Evolutionary conservation across 2,113 vertebrate genomes (phyloP).

Genomic region (Antechinus stuartii): DNA sequence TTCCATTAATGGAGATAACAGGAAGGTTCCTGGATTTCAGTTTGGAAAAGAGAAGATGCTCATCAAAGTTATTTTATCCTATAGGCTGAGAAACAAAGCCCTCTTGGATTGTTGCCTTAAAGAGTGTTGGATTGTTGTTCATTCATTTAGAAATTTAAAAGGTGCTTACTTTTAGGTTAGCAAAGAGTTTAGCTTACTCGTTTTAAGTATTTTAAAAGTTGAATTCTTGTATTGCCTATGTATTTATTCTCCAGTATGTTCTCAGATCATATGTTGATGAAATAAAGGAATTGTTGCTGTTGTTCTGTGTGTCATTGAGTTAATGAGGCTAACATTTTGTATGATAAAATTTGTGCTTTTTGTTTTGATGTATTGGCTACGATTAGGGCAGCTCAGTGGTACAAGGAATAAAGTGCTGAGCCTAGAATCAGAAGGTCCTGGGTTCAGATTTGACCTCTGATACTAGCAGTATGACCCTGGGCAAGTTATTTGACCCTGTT

Average conservation of each 20-base stretch:
- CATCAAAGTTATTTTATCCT: neutral
- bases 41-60: neutral
- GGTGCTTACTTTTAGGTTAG: neutral
- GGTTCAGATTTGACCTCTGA: neutral
- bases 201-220: conserved; percentile 33
- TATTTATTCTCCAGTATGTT: conserved; percentile 31
- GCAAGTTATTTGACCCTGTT: neutral
- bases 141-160: neutral
- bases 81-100: neutral
- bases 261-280: neutral
- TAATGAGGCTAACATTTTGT: neutral
- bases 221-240: neutral
- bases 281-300: conserved; percentile 39
- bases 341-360: conserved; percentile 34
- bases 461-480: neutral
- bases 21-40: conserved; percentile 44
- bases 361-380: conserved; percentile 30
- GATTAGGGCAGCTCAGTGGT: neutral
- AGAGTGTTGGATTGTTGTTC: neutral
- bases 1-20: conserved; percentile 58
- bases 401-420: neutral
- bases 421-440: neutral
- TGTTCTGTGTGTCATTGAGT: conserved; percentile 46
- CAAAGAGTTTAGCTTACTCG: conserved; percentile 42
- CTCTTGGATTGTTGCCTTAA: neutral